These are phyloP conservation scores for Petrocephalus zakoni DNA, from an alignment of 2,113 vertebrate genomes.

Conservation along the genomic window DNA sequence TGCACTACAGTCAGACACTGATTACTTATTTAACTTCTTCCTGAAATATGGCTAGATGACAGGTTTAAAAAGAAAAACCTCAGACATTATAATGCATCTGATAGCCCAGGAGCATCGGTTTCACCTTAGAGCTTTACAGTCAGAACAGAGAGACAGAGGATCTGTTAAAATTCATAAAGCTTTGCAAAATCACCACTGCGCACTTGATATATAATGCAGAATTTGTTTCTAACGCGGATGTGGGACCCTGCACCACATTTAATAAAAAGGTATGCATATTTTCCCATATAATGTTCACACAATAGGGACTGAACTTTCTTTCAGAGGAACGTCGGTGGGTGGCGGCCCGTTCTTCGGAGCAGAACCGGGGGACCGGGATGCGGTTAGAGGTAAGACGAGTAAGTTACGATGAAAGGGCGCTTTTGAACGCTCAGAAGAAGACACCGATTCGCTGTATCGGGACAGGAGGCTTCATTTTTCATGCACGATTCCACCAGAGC, in stretches of 20 bases:
- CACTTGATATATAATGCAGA: background rate
- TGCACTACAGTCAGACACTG: slow-evolving; percentile 21
- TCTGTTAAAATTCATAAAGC: slow-evolving; percentile 13
- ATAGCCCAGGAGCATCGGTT: slow-evolving; percentile 10
- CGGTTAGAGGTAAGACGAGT: slow-evolving; percentile 54
- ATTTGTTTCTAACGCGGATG: background rate
- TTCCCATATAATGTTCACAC: background rate
- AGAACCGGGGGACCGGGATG: slow-evolving; percentile 56
- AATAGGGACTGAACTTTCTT: background rate
- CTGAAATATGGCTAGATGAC: slow-evolving; percentile 15
- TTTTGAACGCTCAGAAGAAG: slow-evolving; percentile 47
- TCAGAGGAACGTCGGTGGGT: background rate
- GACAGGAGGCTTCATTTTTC: slow-evolving; percentile 57
- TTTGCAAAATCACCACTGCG: slow-evolving; percentile 6
- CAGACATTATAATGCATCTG: slow-evolving; percentile 13
- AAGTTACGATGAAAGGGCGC: slow-evolving; percentile 56
- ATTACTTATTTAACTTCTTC: slow-evolving; percentile 23
- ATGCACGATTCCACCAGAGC: slow-evolving; percentile 55
- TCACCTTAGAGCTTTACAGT: slow-evolving; percentile 8
- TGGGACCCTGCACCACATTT: background rate
- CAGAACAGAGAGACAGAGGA: background rate
- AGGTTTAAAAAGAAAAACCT: slow-evolving; percentile 12
- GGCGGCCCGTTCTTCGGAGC: slow-evolving; percentile 28
- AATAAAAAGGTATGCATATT: slow-evolving; percentile 15
- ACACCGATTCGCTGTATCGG: slow-evolving; percentile 56